phyloP scores from a whole-genome alignment of 2,113 vertebrate genomes.

The Helogale parvula region DNA sequence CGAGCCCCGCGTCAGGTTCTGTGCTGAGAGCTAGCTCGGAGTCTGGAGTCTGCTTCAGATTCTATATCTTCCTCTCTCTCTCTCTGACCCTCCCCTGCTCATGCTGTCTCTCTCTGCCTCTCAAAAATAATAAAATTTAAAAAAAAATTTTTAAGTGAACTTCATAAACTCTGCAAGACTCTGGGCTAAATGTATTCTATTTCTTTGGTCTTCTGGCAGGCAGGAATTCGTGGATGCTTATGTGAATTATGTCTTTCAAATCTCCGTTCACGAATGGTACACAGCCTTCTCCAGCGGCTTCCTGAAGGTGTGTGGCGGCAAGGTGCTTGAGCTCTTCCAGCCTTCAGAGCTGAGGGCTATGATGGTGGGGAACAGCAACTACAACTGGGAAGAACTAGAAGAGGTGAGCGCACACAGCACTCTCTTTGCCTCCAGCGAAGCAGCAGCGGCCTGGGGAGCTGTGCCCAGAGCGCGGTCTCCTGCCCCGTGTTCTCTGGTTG shows the following conservation, averaged over 20 bases:
- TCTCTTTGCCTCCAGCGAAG: accelerated
- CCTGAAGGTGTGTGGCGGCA: constrained; percentile 98
- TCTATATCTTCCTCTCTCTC: no score
- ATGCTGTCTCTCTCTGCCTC: no score
- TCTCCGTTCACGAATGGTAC: constrained; percentile 93
- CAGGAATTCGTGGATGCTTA: constrained; percentile 97
- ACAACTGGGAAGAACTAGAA: constrained; percentile 98
- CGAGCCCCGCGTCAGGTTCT: no score
- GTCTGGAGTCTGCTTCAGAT: no score
- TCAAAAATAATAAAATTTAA: no score
- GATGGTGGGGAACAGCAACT: constrained; percentile 98
- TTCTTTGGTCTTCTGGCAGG: constrained; percentile 84
- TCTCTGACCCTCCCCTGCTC: no score
- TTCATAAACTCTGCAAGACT: neutral
- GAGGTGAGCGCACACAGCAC: constrained; percentile 87
- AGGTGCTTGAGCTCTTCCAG: constrained; percentile 96
- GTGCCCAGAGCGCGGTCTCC: neutral
- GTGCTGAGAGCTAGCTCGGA: no score
- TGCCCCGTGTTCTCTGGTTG: neutral
- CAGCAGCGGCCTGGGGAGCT: neutral
- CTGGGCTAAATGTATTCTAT: neutral
- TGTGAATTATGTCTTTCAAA: constrained; percentile 93
- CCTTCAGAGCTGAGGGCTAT: constrained; percentile 97
- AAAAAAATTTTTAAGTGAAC: neutral
- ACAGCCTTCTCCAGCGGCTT: constrained; percentile 94